These are phyloP conservation scores for Tethea ocularis DNA, from an alignment of 2,888 invertebrate species.

Conservation along the genomic window DNA sequence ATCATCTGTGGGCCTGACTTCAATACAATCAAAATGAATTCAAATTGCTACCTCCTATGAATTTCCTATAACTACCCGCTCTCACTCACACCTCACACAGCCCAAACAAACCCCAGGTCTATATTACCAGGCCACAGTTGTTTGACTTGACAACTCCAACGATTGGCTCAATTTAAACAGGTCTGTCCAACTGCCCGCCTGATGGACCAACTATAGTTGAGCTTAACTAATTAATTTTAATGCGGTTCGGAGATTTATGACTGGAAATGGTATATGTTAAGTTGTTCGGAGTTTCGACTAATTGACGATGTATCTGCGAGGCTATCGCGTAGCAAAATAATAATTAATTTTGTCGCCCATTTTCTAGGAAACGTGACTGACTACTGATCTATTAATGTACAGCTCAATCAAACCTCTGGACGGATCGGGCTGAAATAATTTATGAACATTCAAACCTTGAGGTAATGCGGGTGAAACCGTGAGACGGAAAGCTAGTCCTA, in stretches of 20 bases:
- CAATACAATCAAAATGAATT: not conserved
- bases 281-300: conserved; percentile 8
- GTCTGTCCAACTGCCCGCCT: not conserved
- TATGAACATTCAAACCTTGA: too few species aligned
- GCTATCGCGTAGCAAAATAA: too few species aligned
- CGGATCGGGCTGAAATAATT: too few species aligned
- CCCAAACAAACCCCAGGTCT: not conserved
- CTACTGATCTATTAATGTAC: too few species aligned
- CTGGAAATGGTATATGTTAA: conserved; percentile 11
- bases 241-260: not conserved
- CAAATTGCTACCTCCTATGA: not conserved
- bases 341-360: too few species aligned
- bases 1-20: too few species aligned
- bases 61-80: not conserved
- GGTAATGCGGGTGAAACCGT: too few species aligned
- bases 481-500: too few species aligned
- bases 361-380: too few species aligned
- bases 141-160: conserved; percentile 39
- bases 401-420: too few species aligned
- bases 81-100: not conserved
- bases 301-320: not conserved
- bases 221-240: conserved; percentile 9
- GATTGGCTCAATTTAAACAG: conserved; percentile 20
- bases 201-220: not conserved
- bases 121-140: conserved; percentile 17